Base-by-base conservation (phyloP, 2,797 vertebrate species). In the Sebastes steindachneri region DNA sequence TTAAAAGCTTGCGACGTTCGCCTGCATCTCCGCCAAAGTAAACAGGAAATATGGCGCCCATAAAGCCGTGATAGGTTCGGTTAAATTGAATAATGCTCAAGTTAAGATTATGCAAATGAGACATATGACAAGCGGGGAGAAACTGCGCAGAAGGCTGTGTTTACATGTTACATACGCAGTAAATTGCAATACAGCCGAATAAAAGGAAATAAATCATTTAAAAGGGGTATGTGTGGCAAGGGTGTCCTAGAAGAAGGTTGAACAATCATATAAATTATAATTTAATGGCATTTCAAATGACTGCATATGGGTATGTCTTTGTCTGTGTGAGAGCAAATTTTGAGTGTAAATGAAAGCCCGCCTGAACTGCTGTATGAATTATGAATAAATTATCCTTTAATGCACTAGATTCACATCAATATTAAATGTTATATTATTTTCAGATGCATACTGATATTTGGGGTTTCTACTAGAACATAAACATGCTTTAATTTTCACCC, bases 1-100 rank as follows among this genome's bases (percentile, higher is more conserved):
- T 90, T 86, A 88, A 87, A 79, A 37, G 72, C 45, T 0, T 14
- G 35, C 29, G 17, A 7, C 19, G 26, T 3, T 69, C 11, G 33
- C 55, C 66, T 1, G 66, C 85, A 12, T 72, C 75, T 33, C 69
- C 23, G 70, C 68, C 79, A 68, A 68, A 88, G 85, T 81, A 90
- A 90, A 91, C 83, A 80, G 85, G 73, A 88, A 90, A 92, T 91
- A 90, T 75, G 69, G 77, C 66, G 0, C 77, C 81, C 85, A 51
- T 93, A 89, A 92, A 93, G 77, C 77, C 37, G 58, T 79, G 89
- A 92, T 83, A 66, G 91, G 60, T 85, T 81, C 71, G 59, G 88
- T 89, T 88, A 84, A 91, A 91, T 41, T 90, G 87, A 92, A 87
- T 89, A 85, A 92, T 84, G 82, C 76, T 71, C 59, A 51, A 83